These are phyloP conservation scores for Erpornis zantholeuca DNA, from an alignment of 2,113 vertebrate genomes.

Conservation along the genomic window DNA sequence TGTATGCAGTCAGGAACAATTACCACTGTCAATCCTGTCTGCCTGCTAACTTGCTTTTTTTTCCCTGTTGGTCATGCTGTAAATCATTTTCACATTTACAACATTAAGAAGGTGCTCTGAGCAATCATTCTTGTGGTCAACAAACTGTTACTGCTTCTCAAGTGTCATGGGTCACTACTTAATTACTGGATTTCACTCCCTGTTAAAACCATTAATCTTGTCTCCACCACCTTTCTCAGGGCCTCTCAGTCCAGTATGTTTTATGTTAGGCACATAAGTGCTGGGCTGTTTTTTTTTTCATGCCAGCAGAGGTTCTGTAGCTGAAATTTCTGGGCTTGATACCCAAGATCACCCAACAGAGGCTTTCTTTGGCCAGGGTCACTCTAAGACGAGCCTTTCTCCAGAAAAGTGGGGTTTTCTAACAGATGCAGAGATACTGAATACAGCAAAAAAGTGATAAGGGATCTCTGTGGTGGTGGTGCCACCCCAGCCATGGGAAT, in stretches of 20 bases:
- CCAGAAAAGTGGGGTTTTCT: background rate
- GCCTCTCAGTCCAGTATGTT: conserved; percentile 40
- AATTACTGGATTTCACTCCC: conserved; percentile 67
- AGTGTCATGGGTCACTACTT: conserved; percentile 63
- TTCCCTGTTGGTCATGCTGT: conserved; percentile 18
- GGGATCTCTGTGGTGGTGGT: background rate
- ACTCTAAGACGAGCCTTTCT: background rate
- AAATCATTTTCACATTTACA: conserved; percentile 68
- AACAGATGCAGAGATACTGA: background rate
- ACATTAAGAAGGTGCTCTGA: conserved; percentile 44
- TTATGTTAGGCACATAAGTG: conserved; percentile 33
- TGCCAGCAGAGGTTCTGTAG: background rate
- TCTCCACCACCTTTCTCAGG: conserved; percentile 38
- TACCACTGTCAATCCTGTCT: conserved; percentile 43
- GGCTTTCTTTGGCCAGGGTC: background rate
- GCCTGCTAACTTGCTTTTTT: conserved; percentile 15
- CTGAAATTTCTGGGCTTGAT: background rate
- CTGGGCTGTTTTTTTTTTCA: background rate
- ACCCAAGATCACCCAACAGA: background rate
- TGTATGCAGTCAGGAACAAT: conserved; percentile 55
- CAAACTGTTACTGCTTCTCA: conserved; percentile 63
- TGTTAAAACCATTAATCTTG: conserved; percentile 65
- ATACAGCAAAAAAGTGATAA: background rate
- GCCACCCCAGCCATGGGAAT: background rate
- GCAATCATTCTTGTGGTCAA: conserved; percentile 57